Percentiles rank a stretch among this genome's conserved stretches.
phyloP scores from a whole-genome alignment of 2,797 vertebrate genomes.

The Menidia menidia region DNA sequence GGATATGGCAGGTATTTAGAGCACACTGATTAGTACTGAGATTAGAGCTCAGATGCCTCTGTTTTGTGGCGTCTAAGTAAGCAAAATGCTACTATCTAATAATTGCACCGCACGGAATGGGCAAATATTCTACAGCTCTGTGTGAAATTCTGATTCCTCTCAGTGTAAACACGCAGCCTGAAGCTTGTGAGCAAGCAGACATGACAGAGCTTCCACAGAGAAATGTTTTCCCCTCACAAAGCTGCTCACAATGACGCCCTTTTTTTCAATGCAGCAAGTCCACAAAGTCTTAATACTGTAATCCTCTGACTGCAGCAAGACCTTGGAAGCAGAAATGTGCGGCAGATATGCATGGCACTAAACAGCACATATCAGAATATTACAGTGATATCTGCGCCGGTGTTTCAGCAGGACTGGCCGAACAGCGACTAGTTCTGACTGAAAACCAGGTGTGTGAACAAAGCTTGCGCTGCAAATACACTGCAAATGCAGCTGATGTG shows the following conservation, averaged over 20 bases:
- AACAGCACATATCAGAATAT: conserved; percentile 8
- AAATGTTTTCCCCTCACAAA: conserved; percentile 44
- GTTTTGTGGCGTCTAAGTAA: not conserved
- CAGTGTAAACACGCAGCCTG: not conserved
- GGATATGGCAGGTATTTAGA: not conserved
- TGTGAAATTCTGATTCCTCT: not conserved
- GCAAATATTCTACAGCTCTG: not conserved
- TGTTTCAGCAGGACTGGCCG: no score
- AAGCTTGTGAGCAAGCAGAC: conserved; percentile 13
- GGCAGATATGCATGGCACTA: conserved; percentile 35
- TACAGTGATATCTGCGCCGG: not conserved
- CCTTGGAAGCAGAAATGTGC: conserved; percentile 32
- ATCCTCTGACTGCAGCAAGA: conserved; percentile 73
- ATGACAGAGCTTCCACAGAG: conserved; percentile 6
- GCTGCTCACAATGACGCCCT: conserved; percentile 76
- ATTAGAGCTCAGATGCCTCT: not conserved
- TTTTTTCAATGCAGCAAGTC: conserved; percentile 61
- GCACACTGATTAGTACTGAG: not conserved
- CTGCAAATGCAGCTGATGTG: not conserved
- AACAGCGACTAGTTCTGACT: not conserved
- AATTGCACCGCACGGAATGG: not conserved
- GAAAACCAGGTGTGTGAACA: not conserved
- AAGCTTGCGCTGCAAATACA: not conserved
- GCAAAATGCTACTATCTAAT: not conserved
- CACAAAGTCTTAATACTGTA: conserved; percentile 76